Evolutionary conservation across 2,113 vertebrate species (phyloP).

Genomic region (Pollimyrus isidori): DNA sequence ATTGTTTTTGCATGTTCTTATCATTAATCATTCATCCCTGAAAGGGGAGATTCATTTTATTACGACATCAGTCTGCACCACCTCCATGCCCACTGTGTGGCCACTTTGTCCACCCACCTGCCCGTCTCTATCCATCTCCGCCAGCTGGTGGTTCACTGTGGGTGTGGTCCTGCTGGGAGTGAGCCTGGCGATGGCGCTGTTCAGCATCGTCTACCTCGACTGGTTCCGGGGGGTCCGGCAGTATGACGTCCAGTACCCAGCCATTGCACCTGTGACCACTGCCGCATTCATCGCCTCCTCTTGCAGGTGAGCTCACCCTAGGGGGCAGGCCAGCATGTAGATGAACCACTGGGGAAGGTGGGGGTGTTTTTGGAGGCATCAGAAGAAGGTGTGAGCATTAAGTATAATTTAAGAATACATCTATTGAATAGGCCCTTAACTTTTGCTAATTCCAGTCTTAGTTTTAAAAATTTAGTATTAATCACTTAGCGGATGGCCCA

Average conservation of each 20-base stretch:
- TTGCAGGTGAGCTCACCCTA: slow-evolving; percentile 68
- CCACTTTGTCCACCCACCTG: not conserved
- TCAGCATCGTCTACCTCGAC: slow-evolving; percentile 88
- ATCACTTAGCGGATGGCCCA: not conserved
- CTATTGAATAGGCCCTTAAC: not conserved
- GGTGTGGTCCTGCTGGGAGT: slow-evolving; percentile 63
- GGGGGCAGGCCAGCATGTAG: not conserved
- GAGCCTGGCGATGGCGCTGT: slow-evolving; percentile 71
- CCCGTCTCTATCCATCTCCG: slow-evolving; percentile 23
- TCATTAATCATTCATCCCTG: not conserved
- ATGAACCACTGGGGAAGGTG: not conserved
- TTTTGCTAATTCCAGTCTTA: not conserved
- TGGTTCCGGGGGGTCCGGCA: slow-evolving; percentile 79
- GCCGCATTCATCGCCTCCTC: slow-evolving; percentile 80
- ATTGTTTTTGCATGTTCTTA: not conserved
- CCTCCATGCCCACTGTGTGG: not conserved
- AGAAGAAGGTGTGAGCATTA: not conserved
- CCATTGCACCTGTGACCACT: slow-evolving; percentile 76
- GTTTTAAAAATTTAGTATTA: not conserved
- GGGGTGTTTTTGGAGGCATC: not conserved
- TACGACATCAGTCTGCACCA: not conserved
- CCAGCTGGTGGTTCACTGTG: slow-evolving; percentile 77
- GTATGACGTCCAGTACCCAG: slow-evolving; percentile 81
- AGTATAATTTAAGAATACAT: not conserved
- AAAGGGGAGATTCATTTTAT: not conserved